Base-by-base conservation (phyloP, 2,888 invertebrate species). In the Hermodice carunculata region DNA sequence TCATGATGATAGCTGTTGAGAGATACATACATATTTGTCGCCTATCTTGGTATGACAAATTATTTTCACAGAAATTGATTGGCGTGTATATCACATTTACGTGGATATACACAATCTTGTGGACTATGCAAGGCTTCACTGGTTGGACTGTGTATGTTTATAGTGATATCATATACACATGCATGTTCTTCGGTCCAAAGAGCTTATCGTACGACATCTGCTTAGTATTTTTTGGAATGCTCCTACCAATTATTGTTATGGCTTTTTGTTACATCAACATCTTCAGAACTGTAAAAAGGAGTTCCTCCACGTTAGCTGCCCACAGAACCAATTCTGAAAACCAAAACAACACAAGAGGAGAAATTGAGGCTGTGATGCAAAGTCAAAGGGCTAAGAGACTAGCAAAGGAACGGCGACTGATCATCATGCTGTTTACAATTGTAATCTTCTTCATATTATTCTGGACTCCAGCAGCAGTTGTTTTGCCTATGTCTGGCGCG, bases 1-100 rank as follows among this genome's bases (percentile, higher is more conserved):
- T 69, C 11, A 66, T 66, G 65, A 26, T 69, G 54, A 51, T 69
- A 32, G 69, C 69, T 17, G 14, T 69, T 3, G 69, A 69, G 60
- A 40, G 69, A 2, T 69, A 63, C 60, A 29, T 43, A 43, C 54
- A 60, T 34, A 56, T 66, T 24, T 66, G 66, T 26, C 19, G 42
- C 31, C 28, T n/a, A 17, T 14, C 11, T 3, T 37, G 26, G n/a
- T 59, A 66, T 54, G 19, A 34, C 5, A 28, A 22, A 24, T 17
- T 57, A 5, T 66, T 64, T 31, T 26, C 19, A 19, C 40, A 29
- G 24, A 14, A 19, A n/a, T 26, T 56, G 19, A 42, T 56, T 14
- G 56, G 11, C 11, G 32, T 37, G 22, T 56, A 56, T 22, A 43
- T 66, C n/a, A 17, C 44, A 0, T 19, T 54, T 28, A 37, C 44